Conservation (phyloP, 2,888 invertebrate species). For the Ophion costatus region DNA sequence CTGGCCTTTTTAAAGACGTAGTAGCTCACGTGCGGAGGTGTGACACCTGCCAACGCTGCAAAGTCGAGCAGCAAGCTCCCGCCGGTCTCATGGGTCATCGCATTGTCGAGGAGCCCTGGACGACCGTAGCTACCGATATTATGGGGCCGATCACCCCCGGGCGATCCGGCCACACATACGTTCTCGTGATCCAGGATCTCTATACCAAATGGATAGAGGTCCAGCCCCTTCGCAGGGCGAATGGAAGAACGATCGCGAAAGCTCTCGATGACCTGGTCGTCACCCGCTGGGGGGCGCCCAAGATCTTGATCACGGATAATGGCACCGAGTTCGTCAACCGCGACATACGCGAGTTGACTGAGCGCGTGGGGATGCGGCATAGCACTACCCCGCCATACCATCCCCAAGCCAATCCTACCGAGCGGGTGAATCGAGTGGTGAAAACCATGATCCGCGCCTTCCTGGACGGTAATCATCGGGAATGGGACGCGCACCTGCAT, state of each 20-base stretch:
- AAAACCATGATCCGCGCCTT: slow-evolving; percentile 43
- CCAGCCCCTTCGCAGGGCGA: slow-evolving; percentile 58
- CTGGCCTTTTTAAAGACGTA: too few relatives aligned
- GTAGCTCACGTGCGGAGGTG: slow-evolving; percentile 64
- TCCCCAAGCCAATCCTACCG: slow-evolving; percentile 23
- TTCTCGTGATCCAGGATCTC: slow-evolving; percentile 65
- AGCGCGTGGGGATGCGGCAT: slow-evolving; percentile 39
- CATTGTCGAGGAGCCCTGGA: slow-evolving; percentile 58
- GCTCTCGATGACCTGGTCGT: slow-evolving; percentile 52
- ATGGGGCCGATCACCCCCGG: slow-evolving; percentile 65
- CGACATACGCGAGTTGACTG: slow-evolving; percentile 19
- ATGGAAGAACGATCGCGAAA: slow-evolving; percentile 37
- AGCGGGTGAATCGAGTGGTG: not conserved
- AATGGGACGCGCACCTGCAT: slow-evolving; percentile 61
- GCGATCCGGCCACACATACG: slow-evolving; percentile 1
- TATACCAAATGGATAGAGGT: slow-evolving; percentile 59
- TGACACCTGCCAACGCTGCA: not conserved
- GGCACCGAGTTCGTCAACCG: slow-evolving; percentile 62
- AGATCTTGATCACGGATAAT: not conserved
- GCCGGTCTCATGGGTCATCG: slow-evolving; percentile 25
- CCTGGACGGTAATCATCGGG: slow-evolving; percentile 57
- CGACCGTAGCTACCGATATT: slow-evolving; percentile 51
- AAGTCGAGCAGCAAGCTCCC: slow-evolving; percentile 1
- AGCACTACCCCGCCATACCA: not conserved
- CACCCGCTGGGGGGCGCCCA: slow-evolving; percentile 43